Conservation (phyloP, 2,113 vertebrate genomes). For the Lagopus muta region DNA sequence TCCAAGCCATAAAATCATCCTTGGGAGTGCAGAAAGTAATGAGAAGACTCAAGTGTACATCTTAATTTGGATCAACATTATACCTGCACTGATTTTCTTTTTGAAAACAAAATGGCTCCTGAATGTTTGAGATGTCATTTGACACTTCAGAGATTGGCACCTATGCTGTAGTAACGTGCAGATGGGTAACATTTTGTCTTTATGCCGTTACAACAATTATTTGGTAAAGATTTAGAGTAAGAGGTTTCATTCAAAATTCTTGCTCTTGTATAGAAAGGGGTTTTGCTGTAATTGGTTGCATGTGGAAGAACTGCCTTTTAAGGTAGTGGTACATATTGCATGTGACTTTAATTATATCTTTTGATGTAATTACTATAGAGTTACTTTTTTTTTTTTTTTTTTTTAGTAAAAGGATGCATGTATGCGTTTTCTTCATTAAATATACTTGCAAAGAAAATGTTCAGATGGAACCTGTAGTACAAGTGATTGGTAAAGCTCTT, state of each 20-base stretch:
- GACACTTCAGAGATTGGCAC: neutral
- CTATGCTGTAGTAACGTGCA: neutral
- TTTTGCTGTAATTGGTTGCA: neutral
- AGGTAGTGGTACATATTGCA: neutral
- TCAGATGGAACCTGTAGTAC: neutral
- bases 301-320: neutral
- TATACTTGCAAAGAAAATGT: neutral
- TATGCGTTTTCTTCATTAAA: neutral
- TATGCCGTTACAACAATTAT: neutral
- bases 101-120: neutral
- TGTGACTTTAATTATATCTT: neutral
- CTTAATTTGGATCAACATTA: slow-evolving; percentile 13
- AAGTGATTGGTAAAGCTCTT: neutral
- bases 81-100: neutral
- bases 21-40: neutral
- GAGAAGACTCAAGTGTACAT: neutral
- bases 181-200: neutral
- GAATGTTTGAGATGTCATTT: neutral
- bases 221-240: neutral
- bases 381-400: neutral
- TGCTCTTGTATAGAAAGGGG: neutral
- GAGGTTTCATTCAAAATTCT: neutral
- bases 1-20: neutral
- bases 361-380: neutral
- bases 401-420: neutral